Conservation (phyloP, 2,797 vertebrate genomes). For the Perodicticus potto region DNA sequence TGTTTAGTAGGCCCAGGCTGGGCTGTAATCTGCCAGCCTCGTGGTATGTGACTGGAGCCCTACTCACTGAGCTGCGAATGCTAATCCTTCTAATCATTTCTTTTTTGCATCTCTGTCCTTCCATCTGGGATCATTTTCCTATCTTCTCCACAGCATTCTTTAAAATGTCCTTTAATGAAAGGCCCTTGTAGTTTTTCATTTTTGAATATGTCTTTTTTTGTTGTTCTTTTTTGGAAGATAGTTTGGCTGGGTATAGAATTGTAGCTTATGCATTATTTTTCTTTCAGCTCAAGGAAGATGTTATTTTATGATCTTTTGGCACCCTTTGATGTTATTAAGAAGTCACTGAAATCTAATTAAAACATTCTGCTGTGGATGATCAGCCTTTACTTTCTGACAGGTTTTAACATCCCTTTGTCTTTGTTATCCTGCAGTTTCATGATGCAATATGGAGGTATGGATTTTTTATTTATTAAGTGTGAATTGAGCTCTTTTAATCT, state of each 20-base stretch:
- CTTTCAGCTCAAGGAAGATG: background rate
- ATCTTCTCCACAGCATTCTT: background rate
- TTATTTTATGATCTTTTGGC: background rate
- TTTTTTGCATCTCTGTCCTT: background rate
- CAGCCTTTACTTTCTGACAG: background rate
- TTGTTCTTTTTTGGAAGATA: conserved; percentile 23
- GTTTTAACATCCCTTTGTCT: background rate
- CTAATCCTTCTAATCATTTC: background rate
- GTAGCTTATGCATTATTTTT: background rate
- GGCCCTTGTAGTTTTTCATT: conserved; percentile 11
- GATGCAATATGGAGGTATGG: background rate
- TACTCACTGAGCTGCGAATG: too few species aligned
- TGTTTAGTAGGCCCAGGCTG: too few species aligned
- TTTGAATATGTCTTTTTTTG: background rate
- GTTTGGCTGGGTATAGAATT: conserved; percentile 6
- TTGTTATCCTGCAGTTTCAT: background rate
- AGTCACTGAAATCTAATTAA: background rate
- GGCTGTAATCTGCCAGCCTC: too few species aligned
- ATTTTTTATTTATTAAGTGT: conserved; percentile 8
- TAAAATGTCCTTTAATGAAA: background rate
- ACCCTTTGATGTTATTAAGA: background rate
- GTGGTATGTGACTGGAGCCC: too few species aligned
- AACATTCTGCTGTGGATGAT: background rate
- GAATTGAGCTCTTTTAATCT: background rate
- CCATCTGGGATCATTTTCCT: background rate